phyloP scores from a whole-genome alignment of 1,140 invertebrate species.

The Propsilocerus akamusi region DNA sequence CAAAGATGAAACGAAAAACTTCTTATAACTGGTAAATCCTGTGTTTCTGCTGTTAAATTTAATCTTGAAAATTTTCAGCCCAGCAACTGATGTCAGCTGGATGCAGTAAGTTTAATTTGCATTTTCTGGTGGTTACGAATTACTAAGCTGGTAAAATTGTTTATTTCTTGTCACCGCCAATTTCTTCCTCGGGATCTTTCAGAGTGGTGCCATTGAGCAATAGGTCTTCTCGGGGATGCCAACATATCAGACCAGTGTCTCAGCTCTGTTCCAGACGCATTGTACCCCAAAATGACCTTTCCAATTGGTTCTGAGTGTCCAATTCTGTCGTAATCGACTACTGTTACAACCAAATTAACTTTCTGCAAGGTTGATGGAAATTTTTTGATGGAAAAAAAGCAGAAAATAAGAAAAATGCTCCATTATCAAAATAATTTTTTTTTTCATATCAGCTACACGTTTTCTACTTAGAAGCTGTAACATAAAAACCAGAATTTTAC shows the following conservation, averaged over 20 bases:
- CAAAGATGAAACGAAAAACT: no score
- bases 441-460: background rate
- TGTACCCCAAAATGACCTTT: constrained; percentile 91
- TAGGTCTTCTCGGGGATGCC: constrained; percentile 91
- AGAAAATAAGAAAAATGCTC: background rate
- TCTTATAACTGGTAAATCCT: no score
- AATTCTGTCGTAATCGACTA: constrained; percentile 99
- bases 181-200: constrained; percentile 76
- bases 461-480: constrained; percentile 1
- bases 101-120: no score
- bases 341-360: constrained; percentile 95
- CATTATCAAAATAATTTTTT: background rate
- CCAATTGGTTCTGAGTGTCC: constrained; percentile 99
- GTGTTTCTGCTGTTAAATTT: no score
- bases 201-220: constrained; percentile 99
- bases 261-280: constrained; percentile 90
- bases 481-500: constrained; percentile 3
- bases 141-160: constrained; percentile 25
- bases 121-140: no score
- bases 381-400: background rate
- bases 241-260: constrained; percentile 99
- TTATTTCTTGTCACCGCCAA: constrained; percentile 62
- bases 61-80: no score
- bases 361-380: constrained; percentile 51
- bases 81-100: no score